These are phyloP conservation scores for Zoanthus solanderi DNA, from an alignment of 92 coral and sea anemone genomes.

Conservation along the genomic window DNA sequence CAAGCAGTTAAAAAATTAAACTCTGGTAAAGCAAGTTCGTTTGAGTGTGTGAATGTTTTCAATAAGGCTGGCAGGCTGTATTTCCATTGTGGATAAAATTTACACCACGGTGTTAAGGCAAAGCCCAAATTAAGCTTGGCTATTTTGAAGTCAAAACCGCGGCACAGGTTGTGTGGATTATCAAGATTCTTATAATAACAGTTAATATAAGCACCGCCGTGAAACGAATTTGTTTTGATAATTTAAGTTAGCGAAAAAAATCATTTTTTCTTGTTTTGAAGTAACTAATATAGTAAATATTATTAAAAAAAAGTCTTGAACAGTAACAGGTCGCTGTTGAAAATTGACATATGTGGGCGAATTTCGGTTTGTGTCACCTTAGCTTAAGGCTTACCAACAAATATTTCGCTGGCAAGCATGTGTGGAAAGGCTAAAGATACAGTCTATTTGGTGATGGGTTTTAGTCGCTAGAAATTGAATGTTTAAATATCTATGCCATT, in stretches of 20 bases:
- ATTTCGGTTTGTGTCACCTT: slow-evolving; percentile 27
- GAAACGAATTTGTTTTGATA: not conserved
- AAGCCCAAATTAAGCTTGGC: slow-evolving; percentile 78
- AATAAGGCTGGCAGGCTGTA: slow-evolving; percentile 70
- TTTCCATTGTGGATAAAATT: slow-evolving; percentile 74
- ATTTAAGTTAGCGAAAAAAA: slow-evolving; percentile 6
- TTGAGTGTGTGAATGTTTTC: slow-evolving; percentile 52
- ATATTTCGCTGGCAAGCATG: slow-evolving; percentile 30
- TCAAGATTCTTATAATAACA: slow-evolving; percentile 34
- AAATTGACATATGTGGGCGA: slow-evolving; percentile 19
- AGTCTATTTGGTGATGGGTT: slow-evolving; percentile 35
- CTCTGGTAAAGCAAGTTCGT: not conserved
- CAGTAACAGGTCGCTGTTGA: not conserved
- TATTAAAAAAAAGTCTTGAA: not conserved
- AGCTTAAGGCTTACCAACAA: not conserved
- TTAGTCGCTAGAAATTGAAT: not conserved
- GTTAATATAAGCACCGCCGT: slow-evolving; percentile 29
- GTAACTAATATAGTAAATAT: slow-evolving; percentile 5
- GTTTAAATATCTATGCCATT: not conserved
- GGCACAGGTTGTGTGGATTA: slow-evolving; percentile 29
- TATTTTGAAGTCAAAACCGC: slow-evolving; percentile 64
- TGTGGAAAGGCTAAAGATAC: slow-evolving; percentile 21
- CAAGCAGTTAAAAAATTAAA: slow-evolving; percentile 41
- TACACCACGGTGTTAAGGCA: slow-evolving; percentile 90
- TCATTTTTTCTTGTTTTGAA: slow-evolving; percentile 15